phyloP scores from a whole-genome alignment of 2,797 vertebrate genomes.

The Sarcoramphus papa region DNA sequence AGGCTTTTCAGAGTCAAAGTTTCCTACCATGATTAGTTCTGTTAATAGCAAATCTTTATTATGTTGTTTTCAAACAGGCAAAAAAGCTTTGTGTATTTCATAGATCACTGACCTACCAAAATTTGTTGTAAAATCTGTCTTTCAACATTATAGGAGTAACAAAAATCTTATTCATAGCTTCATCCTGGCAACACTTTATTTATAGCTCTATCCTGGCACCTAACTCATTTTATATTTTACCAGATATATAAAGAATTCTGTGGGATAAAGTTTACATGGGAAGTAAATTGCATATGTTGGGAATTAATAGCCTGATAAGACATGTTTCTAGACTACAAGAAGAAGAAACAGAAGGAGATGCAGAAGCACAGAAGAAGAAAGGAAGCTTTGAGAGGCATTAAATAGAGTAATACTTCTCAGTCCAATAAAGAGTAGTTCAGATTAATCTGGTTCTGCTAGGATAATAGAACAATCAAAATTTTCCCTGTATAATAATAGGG shows the following conservation, averaged over 20 bases:
- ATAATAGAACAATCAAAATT: neutral
- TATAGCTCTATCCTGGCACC: neutral
- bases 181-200: neutral
- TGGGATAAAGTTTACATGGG: neutral
- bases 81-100: neutral
- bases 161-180: neutral
- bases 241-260: neutral
- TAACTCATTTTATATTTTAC: neutral
- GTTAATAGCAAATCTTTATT: slow-evolving; percentile 34
- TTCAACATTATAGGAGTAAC: neutral
- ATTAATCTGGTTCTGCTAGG: neutral
- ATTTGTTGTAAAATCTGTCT: slow-evolving; percentile 13
- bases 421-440: neutral
- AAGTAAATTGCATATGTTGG: neutral
- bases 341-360: neutral
- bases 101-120: neutral
- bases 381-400: neutral
- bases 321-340: neutral
- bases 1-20: slow-evolving; percentile 13
- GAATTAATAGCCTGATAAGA: neutral
- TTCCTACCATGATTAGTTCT: neutral
- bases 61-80: neutral
- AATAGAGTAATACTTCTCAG: neutral
- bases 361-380: neutral
- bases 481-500: neutral